Evolutionary conservation across 2,888 invertebrate species (phyloP), one percentile per base, ranked within the genome.

Genomic region (Drosophila emarginata): DNA sequence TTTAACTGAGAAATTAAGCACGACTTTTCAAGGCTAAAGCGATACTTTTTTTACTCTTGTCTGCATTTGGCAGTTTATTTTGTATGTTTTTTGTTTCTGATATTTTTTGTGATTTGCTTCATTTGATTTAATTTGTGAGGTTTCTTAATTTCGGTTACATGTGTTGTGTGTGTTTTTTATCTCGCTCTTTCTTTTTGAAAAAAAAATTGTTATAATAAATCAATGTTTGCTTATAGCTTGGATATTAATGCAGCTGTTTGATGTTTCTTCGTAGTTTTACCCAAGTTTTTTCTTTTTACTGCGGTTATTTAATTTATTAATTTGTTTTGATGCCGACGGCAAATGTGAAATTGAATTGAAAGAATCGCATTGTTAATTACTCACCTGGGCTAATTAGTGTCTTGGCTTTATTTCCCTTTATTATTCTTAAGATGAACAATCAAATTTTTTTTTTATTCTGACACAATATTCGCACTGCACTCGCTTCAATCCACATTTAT

Each of bases 1-100:
- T 81, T 76, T 74, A 79, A 71, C 82, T 83, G 78, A 85, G 80
- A 83, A 83, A 84, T 83, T 83, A 84, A 85, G 83, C 84, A 80
- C 83, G 84, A 84, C 81, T 85, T 83, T 74, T 83, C 85, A 83
- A 84, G 84, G 83, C 73, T 76, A 63, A 70, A 63, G 36, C 37
- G 54, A 60, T 50, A 71, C 50, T 70, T 64, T 64, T 67, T 21
- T 28, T 37, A 70, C 32, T 65, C 61, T 68, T 56, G 61, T 63
- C 67, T 64, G 56, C 61, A 69, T 51, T 61, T 61, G 45, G 45
- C 50, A 39, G 21, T 21, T 11, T 62, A 69, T 51, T 61, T 61
- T 37, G 45, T 45, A 32, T 11, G 6, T 11, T 62, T 64, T 67
- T 61, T 45, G 56, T 64, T 74, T 45, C 4, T 52, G 72, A 54